Base-by-base conservation (phyloP, 2,113 vertebrate species). In the Plectropomus leopardus region DNA sequence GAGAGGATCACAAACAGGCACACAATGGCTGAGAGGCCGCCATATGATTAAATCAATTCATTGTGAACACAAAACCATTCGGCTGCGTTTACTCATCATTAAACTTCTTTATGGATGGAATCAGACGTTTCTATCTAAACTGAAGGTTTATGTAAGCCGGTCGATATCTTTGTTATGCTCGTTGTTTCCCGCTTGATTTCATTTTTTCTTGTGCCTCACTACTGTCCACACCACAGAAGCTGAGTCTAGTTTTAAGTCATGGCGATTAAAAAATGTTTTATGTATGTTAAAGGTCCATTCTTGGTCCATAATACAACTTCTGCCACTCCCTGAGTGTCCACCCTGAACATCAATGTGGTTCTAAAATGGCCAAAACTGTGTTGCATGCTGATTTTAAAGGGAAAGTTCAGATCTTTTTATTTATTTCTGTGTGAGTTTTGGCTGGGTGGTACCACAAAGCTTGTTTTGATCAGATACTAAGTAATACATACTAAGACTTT, bases 41-140 rank as follows among this genome's bases (percentile, higher is more conserved):
- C 55, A 24, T 69, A 44, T 50, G 51, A 80, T 82, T 59, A 36
- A 16, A 65, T 73, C n/a, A n/a, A 66, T 64, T 60, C 58, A 51
- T 40, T 53, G 4, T 63, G 69, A 88, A 75, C 66, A 79, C 75
- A 53, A 53, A 83, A 64, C 17, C 54, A 63, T 71, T 77, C 55
- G 30, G 53, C 54, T 69, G 72, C 80, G 79, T 63, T 4, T 47
- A 21, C 59, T 67, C 44, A 7, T 76, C 70, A 54, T 61, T 61
- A 83, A 76, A 55, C 42, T 55, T 57, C 71, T 75, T 61, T 54
- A 63, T 26, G 69, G 16, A n/a, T 54, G 26, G 19, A 63, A 51
- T 77, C 71, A 60, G 50, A 74, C 47, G 60, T 86, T 84, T 84
- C 23, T 67, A 36, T 80, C 57, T 11, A n/a, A 60, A 42, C 24